Percentiles rank a stretch among this genome's conserved stretches.
These are phyloP conservation scores for Henricia sp. DNA, from an alignment of 53 echinoderm and acorn worm species.

Conservation along the genomic window DNA sequence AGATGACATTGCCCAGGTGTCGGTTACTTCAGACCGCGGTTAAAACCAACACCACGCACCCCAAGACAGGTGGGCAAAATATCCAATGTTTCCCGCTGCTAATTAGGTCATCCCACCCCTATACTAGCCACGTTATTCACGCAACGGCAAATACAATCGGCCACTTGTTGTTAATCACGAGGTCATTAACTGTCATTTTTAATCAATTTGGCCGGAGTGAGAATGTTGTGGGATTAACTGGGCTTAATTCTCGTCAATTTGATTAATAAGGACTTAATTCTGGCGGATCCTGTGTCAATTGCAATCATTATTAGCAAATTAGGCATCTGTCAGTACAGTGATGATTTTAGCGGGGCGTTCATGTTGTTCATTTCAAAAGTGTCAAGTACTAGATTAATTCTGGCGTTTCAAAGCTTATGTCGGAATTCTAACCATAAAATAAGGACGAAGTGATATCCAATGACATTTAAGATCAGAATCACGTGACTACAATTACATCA, in stretches of 20 bases:
- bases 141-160: not conserved
- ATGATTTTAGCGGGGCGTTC: not conserved
- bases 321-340: not conserved
- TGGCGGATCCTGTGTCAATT: conserved; percentile 12
- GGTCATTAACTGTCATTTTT: conserved; percentile 22
- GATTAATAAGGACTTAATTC: conserved; percentile 14
- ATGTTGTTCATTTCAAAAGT: too few relatives aligned
- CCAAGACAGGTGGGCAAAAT: not conserved
- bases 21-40: not conserved
- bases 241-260: conserved; percentile 6
- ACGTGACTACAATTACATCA: too few relatives aligned
- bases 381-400: too few relatives aligned
- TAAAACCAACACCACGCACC: not conserved
- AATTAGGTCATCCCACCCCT: conserved; percentile 4
- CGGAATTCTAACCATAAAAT: too few relatives aligned
- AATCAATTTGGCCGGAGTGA: not conserved
- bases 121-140: conserved; percentile 10
- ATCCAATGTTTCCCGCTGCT: not conserved
- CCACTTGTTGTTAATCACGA: not conserved
- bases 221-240: not conserved
- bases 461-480: too few relatives aligned
- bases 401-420: too few relatives aligned
- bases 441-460: too few relatives aligned
- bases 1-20: conserved; percentile 25
- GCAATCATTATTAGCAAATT: conserved; percentile 11